Base-by-base conservation (phyloP, 2,888 invertebrate species). In the Poecilus cupreus region DNA sequence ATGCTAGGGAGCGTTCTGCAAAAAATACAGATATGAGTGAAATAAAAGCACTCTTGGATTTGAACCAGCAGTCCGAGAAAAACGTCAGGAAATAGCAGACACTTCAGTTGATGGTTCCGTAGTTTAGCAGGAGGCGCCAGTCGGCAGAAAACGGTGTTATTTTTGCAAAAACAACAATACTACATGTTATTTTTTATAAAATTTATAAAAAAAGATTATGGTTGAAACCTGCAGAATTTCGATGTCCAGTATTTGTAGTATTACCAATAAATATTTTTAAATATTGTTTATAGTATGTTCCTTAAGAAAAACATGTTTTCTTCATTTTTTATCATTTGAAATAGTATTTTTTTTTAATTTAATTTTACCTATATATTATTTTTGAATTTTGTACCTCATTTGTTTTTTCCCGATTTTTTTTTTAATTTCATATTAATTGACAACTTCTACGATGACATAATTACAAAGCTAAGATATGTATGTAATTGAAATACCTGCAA, bases 1-100 rank as follows among this genome's bases (percentile, higher is more conserved):
- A 54, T 20, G 11, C 54, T 18, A 54, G 54, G 18, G 54, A 54
- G 54, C 54, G 54, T 18, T 54, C 54, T 54, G 54, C 54, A 54
- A 54, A 54, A 54, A 54, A 54, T 18, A 54, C 20, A 54, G 54
- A 54, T 54, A n/a, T 8, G 13, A 43, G 3, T 43, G 43, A 43
- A 43, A n/a, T 43, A 43, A 43, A 43, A 43, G 43, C 43, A n/a
- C 43, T 43, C 43, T 43, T 43, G 43, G 43, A 10, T 43, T 43
- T 43, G 43, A 26, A 26, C 5, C 26, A 5, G 26, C 26, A 26
- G 5, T 26, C 2, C 26, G 5, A 5, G 5, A 3, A 5, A 26
- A 26, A 3, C 5, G 26, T 26, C 3, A 5, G 26, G 5, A 26
- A 26, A 5, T 3, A 26, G 5, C 26, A 5, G 26, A 26, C n/a